phyloP scores from a whole-genome alignment of 2,888 invertebrate genomes.

The Caenorhabditis plicata region DNA sequence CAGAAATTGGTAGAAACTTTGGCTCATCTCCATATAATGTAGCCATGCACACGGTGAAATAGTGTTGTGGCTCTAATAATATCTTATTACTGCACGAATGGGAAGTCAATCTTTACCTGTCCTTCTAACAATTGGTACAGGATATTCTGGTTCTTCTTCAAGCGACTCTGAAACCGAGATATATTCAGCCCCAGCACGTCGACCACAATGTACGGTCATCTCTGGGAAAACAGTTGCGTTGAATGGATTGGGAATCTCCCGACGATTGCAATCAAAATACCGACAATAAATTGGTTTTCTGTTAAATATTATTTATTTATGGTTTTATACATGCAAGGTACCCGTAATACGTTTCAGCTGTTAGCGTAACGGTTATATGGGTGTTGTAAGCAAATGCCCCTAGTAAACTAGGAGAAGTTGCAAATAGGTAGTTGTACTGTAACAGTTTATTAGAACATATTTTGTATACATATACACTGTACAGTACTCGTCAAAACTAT shows the following conservation, averaged over 20 bases:
- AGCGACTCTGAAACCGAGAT: conserved; percentile 5
- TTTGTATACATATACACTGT: no score
- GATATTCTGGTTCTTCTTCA: conserved; percentile 3
- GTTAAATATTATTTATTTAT: no score
- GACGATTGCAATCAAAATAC: conserved; percentile 19
- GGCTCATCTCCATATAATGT: conserved; percentile 19
- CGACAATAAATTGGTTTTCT: conserved; percentile 16
- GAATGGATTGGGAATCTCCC: conserved; percentile 3
- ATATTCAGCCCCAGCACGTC: conserved; percentile 21
- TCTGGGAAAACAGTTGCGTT: conserved; percentile 15
- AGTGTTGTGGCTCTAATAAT: conserved; percentile 10
- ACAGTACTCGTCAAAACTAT: no score
- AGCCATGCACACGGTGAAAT: conserved; percentile 23
- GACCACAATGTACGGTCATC: conserved; percentile 12
- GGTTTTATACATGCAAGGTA: no score
- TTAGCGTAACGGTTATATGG: conserved; percentile 1
- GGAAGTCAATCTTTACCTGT: background rate
- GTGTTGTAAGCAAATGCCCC: background rate
- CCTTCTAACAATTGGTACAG: conserved; percentile 2
- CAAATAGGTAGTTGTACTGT: no score
- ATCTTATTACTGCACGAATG: background rate
- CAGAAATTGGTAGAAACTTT: conserved; percentile 21
- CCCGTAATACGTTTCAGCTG: background rate
- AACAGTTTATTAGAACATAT: no score
- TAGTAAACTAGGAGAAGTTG: background rate